A percentile compares a stretch with the other conserved stretches of the same genome.
These are phyloP conservation scores for Pandion haliaetus DNA, from an alignment of 2,113 vertebrate species.

Conservation along the genomic window DNA sequence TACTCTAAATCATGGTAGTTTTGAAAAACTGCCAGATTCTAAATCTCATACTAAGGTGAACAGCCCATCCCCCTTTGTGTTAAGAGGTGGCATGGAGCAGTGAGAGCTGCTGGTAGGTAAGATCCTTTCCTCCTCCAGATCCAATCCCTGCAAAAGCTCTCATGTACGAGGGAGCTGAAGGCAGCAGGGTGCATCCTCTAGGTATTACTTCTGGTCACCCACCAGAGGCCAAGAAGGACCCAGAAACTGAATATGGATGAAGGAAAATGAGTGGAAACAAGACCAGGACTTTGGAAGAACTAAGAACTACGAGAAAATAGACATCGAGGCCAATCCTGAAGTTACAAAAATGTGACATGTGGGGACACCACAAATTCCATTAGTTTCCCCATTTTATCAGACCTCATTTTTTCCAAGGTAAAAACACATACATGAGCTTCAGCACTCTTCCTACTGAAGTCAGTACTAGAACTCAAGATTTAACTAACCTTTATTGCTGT, in stretches of 20 bases:
- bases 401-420: neutral
- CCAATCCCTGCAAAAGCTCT: neutral
- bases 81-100: neutral
- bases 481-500: neutral
- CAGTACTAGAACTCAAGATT: neutral
- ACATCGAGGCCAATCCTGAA: neutral
- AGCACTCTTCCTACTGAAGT: neutral
- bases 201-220: neutral
- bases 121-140: neutral
- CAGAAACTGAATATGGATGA: neutral
- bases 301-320: neutral
- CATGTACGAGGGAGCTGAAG: neutral
- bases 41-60: neutral
- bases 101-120: neutral
- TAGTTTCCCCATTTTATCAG: neutral
- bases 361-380: neutral
- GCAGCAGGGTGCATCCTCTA: neutral
- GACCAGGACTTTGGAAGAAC: neutral
- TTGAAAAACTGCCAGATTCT: neutral
- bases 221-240: neutral
- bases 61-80: accelerated
- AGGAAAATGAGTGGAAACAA: neutral
- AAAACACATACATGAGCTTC: neutral
- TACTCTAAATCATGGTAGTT: neutral
- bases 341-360: neutral